Base-by-base conservation (phyloP, 2,113 vertebrate genomes). In the Carassius auratus region DNA sequence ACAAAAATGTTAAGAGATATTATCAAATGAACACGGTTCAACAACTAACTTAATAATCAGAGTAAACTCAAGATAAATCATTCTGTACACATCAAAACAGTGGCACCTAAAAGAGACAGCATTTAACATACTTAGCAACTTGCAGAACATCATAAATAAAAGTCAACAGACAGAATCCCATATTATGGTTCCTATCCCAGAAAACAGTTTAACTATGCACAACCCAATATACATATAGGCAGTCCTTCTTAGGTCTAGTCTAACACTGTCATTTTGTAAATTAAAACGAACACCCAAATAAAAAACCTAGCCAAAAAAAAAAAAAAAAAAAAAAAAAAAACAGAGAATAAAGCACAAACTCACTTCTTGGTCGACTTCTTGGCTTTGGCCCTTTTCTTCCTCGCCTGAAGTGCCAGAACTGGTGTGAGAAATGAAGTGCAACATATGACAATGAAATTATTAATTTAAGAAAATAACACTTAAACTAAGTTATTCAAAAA, bases 301-400 rank as follows among this genome's bases (percentile, higher is more conserved):
- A 36, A 14, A 5, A n/a, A 10, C 33, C 4, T 19, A 10, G n/a
- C n/a, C n/a, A n/a, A n/a, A n/a, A n/a, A n/a, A n/a, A n/a, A n/a
- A n/a, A n/a, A n/a, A n/a, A n/a, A n/a, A n/a, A n/a, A n/a, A n/a
- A n/a, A n/a, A n/a, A n/a, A 14, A 5, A n/a, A 10, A 8, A 3
- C 21, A 17, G 21, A n/a, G 19, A 3, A 59, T n/a, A n/a, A 59
- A n/a, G 19, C 57, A 59, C 55, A 59, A 21, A 94, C 96, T 98
- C 91, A 98, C 97, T 98, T 99, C 91, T 96, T 97, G 94, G 91
- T 96, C 91, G 96, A 94, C 91, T 99, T 99, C 94, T 98, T 99
- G 86, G 95, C 96, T 92, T 98, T 99, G 82, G 91, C 96, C 91
- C 97, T 95, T 91, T 98, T 99, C 94, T 99, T 99, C 77, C 97